Conservation (phyloP, 2,797 vertebrate genomes). For the Nannoperca obscura region DNA sequence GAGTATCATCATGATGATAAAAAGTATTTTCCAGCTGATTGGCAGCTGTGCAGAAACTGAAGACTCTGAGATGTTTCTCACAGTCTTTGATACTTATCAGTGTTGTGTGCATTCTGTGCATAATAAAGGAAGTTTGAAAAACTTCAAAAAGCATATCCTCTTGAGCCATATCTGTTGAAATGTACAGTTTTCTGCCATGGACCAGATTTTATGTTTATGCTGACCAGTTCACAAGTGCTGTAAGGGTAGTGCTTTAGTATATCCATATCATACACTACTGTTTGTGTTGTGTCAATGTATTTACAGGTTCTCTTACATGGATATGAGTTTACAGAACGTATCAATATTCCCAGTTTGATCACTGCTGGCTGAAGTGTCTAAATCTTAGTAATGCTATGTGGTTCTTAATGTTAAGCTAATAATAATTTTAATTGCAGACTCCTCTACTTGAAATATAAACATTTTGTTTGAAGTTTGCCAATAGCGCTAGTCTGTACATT, state of each 20-base stretch:
- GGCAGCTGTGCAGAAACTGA: not conserved
- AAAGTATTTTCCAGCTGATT: not conserved
- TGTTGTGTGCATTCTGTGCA: slow-evolving; percentile 29
- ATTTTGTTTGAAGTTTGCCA: not conserved
- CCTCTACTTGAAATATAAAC: not conserved
- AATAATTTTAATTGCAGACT: not conserved
- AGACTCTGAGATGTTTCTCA: not conserved
- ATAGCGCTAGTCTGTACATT: too few species aligned
- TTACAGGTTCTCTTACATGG: not conserved
- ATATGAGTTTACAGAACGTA: not conserved
- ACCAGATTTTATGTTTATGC: not conserved
- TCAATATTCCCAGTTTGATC: not conserved
- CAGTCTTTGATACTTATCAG: not conserved
- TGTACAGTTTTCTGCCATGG: not conserved
- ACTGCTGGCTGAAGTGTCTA: not conserved
- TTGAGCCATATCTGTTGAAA: slow-evolving; percentile 41
- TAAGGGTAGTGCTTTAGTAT: not conserved
- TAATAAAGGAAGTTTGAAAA: slow-evolving; percentile 45
- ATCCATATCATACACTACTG: not conserved
- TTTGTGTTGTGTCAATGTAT: not conserved
- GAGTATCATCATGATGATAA: not conserved
- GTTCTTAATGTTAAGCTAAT: not conserved
- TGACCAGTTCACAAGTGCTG: not conserved
- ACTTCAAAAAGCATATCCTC: slow-evolving; percentile 56
- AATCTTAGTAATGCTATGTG: not conserved